Percentiles rank a stretch among this genome's conserved stretches.
These are phyloP conservation scores for Nymphicus hollandicus DNA, from an alignment of 2,113 vertebrate genomes.

Conservation along the genomic window DNA sequence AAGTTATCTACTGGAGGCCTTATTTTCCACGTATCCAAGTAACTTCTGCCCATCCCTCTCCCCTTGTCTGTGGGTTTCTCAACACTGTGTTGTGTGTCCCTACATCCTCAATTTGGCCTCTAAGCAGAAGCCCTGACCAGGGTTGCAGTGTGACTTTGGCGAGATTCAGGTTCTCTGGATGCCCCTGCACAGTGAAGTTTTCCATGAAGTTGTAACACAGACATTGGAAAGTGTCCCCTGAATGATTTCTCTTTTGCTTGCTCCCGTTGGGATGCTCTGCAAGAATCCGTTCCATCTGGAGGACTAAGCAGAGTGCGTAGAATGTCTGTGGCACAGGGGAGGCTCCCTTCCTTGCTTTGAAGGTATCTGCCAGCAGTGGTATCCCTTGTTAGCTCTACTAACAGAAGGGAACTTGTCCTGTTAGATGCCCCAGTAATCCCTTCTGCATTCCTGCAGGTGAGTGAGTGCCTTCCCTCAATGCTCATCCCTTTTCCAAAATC, in stretches of 20 bases:
- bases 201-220: neutral
- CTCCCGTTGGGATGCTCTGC: neutral
- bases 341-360: neutral
- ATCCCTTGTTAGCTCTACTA: neutral
- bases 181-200: neutral
- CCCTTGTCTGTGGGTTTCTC: neutral
- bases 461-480: neutral
- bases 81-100: neutral
- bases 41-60: neutral
- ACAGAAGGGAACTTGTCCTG: neutral
- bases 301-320: rapidly evolving
- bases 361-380: neutral
- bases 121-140: too few relatives aligned
- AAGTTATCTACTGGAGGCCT: neutral
- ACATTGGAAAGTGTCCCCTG: neutral
- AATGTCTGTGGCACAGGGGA: neutral
- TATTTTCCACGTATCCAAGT: neutral
- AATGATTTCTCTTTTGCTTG: neutral
- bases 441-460: neutral
- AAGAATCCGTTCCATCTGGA: neutral
- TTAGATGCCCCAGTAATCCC: neutral
- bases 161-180: neutral
- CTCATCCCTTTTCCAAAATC: neutral
- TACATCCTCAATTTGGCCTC: neutral
- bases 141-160: neutral